Evolutionary conservation across 2,113 vertebrate genomes (phyloP).

Genomic region (Tretioscincus oriximinensis): DNA sequence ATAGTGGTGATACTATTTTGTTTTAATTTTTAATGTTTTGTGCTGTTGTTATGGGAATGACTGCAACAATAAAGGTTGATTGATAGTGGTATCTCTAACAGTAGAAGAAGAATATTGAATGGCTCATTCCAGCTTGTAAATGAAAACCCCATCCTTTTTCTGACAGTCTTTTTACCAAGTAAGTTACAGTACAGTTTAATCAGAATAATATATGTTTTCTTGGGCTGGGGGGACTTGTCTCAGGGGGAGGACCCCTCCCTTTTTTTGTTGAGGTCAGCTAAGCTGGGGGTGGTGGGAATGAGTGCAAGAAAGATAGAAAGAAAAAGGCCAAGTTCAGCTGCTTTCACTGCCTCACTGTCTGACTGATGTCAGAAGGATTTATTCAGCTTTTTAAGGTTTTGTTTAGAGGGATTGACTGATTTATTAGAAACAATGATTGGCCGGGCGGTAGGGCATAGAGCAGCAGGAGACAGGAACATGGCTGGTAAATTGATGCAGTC

Average conservation of each 20-base stretch:
- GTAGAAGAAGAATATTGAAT: not conserved
- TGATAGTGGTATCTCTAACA: not conserved
- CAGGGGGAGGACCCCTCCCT: not conserved
- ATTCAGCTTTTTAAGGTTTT: slow-evolving; percentile 73
- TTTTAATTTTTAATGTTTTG: too few species aligned
- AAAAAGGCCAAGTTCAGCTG: slow-evolving; percentile 66
- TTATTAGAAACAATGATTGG: slow-evolving; percentile 70
- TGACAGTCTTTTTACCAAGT: not conserved
- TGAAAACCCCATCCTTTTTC: too few species aligned
- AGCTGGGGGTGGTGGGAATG: slow-evolving; percentile 23
- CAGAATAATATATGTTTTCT: not conserved
- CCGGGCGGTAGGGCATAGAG: slow-evolving; percentile 40
- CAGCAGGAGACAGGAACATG: slow-evolving; percentile 29
- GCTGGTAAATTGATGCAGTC: slow-evolving; percentile 66
- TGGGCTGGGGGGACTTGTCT: fast-evolving
- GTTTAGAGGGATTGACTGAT: slow-evolving; percentile 65
- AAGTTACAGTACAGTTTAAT: not conserved
- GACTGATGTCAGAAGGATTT: slow-evolving; percentile 76
- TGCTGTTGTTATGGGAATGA: not conserved
- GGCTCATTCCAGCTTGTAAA: not conserved
- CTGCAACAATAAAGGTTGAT: not conserved
- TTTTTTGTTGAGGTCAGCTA: slow-evolving; percentile 60
- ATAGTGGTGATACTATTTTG: not conserved
- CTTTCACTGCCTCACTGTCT: slow-evolving; percentile 55
- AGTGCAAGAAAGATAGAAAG: not conserved